Conservation (phyloP, 92 coral and sea anemone genomes). For the Actinostola sp. region DNA sequence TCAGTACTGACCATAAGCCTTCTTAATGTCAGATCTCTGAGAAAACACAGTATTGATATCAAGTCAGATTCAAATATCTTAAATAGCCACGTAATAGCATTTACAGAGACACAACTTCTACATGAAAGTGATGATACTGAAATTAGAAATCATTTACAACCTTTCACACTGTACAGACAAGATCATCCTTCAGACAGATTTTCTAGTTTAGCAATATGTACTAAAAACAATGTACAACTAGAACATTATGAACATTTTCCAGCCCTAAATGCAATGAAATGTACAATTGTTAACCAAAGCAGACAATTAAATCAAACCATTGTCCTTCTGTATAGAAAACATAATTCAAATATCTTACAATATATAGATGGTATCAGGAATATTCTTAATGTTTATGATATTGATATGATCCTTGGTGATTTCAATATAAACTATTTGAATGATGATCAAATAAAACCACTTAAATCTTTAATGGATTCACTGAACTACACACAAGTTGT, state of each 20-base stretch:
- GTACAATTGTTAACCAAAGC: constrained; percentile 14
- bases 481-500: constrained; percentile 56
- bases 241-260: constrained; percentile 35
- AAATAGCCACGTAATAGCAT: constrained; percentile 32
- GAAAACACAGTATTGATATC: constrained; percentile 67
- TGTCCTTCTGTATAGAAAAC: constrained; percentile 33
- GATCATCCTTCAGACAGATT: constrained; percentile 51
- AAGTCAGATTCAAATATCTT: constrained; percentile 32
- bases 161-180: constrained; percentile 45
- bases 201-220: constrained; percentile 62
- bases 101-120: constrained; percentile 63
- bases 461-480: constrained; percentile 46
- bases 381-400: constrained; percentile 28
- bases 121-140: constrained; percentile 21
- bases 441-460: constrained; percentile 42
- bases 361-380: constrained; percentile 21
- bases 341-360: constrained; percentile 16
- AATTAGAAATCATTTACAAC: constrained; percentile 36
- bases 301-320: constrained; percentile 11
- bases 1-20: constrained; percentile 28
- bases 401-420: constrained; percentile 61
- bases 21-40: constrained; percentile 42
- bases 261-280: constrained; percentile 34
- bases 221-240: constrained; percentile 26
- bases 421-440: too few species aligned